A percentile compares a stretch with the other conserved stretches of the same genome.
phyloP scores from a whole-genome alignment of 1,140 invertebrate genomes.

The Drosophila punjabiensis region DNA sequence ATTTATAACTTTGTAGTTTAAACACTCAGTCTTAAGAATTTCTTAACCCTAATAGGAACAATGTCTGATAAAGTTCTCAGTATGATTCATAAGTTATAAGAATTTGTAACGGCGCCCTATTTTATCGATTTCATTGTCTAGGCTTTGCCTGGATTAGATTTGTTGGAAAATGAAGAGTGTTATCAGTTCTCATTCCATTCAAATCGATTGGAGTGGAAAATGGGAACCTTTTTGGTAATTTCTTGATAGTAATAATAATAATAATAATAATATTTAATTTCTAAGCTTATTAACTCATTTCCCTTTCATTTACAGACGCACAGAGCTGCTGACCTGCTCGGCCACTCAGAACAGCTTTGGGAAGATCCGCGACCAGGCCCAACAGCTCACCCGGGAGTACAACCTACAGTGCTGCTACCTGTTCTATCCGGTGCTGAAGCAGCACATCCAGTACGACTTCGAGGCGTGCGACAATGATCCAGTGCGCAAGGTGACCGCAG shows the following conservation, averaged over 20 bases:
- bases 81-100: neutral
- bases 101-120: conserved; percentile 3
- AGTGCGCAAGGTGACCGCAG: conserved; percentile 90
- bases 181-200: neutral
- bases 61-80: neutral
- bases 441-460: conserved; percentile 97
- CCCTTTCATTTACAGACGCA: conserved; percentile 86
- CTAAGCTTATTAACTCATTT: neutral
- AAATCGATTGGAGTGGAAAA: neutral
- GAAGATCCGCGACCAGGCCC: conserved; percentile 95
- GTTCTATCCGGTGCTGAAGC: conserved; percentile 97
- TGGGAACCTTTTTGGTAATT: neutral
- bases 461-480: conserved; percentile 96
- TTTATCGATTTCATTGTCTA: neutral
- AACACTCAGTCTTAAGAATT: neutral
- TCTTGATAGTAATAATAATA: too few species aligned
- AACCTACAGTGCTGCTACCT: conserved; percentile 97
- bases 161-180: neutral
- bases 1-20: neutral
- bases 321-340: conserved; percentile 96
- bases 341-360: conserved; percentile 96
- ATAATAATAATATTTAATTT: neutral
- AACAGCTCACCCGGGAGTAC: conserved; percentile 96
- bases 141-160: conserved; percentile 9
- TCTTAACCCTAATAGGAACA: neutral